Percentiles rank a stretch among this genome's conserved stretches.
Evolutionary conservation across 2,888 invertebrate species (phyloP).

Genomic region (Lasius fuliginosus): DNA sequence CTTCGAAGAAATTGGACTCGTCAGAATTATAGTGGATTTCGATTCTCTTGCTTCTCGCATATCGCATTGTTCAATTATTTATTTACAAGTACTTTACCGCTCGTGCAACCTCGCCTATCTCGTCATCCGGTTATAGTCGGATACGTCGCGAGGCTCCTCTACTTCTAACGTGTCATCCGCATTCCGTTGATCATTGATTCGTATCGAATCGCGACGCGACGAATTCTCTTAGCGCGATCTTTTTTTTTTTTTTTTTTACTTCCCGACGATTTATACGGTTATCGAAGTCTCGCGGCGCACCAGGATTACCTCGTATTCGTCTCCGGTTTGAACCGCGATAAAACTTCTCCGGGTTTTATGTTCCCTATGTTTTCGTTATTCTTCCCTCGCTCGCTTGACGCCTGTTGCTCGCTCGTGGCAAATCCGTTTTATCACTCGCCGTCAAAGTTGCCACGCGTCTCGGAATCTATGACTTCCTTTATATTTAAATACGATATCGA

Average conservation of each 20-base stretch:
- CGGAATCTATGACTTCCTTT: constrained; percentile 39
- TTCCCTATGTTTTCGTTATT: constrained; percentile 50
- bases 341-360: constrained; percentile 35
- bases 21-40: background rate
- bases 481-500: constrained; percentile 29
- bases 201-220: background rate
- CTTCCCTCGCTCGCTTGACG: constrained; percentile 43
- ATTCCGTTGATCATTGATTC: constrained; percentile 51
- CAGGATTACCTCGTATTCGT: constrained; percentile 26
- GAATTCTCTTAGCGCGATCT: constrained; percentile 1
- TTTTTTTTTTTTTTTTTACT: background rate
- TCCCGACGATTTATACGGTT: constrained; percentile 32
- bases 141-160: constrained; percentile 64
- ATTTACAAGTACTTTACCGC: background rate
- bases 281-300: constrained; percentile 28
- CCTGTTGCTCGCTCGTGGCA: constrained; percentile 43
- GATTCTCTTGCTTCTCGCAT: background rate
- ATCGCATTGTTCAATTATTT: constrained; percentile 10
- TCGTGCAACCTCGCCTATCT: background rate
- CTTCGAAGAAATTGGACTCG: background rate
- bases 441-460: constrained; percentile 37
- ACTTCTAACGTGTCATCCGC: constrained; percentile 61
- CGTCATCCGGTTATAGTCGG: constrained; percentile 51
- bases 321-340: constrained; percentile 32
- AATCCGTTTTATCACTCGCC: constrained; percentile 48